Percentiles rank a stretch among this genome's conserved stretches.
These are phyloP conservation scores for Heliopora coerulea DNA, from an alignment of 92 coral and sea anemone genomes.

Conservation along the genomic window DNA sequence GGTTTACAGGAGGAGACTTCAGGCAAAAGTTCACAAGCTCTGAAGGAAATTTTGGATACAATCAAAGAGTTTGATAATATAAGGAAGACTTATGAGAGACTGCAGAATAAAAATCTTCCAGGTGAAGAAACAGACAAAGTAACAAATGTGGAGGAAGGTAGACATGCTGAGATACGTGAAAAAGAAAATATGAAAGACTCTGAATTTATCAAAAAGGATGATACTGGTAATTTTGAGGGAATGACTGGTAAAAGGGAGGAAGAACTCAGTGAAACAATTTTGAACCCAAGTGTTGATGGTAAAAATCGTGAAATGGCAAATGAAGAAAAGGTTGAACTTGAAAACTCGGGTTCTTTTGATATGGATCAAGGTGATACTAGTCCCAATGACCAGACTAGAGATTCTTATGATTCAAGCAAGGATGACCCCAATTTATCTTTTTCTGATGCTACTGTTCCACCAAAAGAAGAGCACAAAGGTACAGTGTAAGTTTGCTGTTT, in stretches of 20 bases:
- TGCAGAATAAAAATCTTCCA: too few relatives aligned
- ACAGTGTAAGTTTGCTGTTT: neutral
- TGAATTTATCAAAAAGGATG: neutral
- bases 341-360: neutral
- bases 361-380: neutral
- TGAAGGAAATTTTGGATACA: too few relatives aligned
- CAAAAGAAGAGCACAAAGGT: conserved; percentile 1
- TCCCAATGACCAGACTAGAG: too few relatives aligned
- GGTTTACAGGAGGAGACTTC: conserved; percentile 35
- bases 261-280: too few relatives aligned
- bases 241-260: neutral
- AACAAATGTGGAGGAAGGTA: too few relatives aligned
- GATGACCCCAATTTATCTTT: neutral
- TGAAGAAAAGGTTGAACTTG: neutral
- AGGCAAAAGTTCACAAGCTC: too few relatives aligned
- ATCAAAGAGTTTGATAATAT: too few relatives aligned
- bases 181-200: neutral
- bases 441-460: neutral
- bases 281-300: neutral
- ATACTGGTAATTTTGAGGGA: neutral
- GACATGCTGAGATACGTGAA: neutral
- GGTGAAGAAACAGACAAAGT: too few relatives aligned
- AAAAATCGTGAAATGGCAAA: neutral
- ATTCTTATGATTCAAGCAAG: neutral
- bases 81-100: too few relatives aligned